Base-by-base conservation (phyloP, 2,888 invertebrate species). In the Molanna angustata region DNA sequence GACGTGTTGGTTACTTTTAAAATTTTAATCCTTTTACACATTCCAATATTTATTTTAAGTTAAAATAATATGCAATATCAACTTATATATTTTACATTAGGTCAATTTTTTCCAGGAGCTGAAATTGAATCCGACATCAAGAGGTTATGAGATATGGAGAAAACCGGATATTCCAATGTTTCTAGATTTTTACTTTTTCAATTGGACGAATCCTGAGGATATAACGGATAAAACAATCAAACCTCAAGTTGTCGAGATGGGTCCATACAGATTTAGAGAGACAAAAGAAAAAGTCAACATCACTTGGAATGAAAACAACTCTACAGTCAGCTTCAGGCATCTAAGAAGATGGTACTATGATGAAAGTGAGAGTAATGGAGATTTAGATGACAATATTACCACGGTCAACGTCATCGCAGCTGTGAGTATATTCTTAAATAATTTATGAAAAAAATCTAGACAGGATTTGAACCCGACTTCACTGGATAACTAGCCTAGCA, bases 181-280 rank as follows among this genome's bases (percentile, higher is more conserved):
- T 63, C 70, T 89, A 61, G 84, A 88, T 61, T 74, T 90, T 52
- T 86, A 83, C 64, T 75, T 88, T 60, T 89, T 82, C 69, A 90
- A 90, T 68, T 90, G 90, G 90, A 89, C 89, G 3, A 90, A 90
- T 69, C 80, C 88, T 0, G 78, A 84, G 11, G 79, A 82, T 44
- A 78, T 83, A 27, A 76, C 78, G 2, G 79, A 80, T 16, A 73
- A 73, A 49, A 73, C 70, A 4, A 67, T 66, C 1, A 84, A 83
- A 59, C 83, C 83, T 0, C 73, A 69, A 39, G 69, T 84, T 21
- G 65, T 72, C 49, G 68, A 80, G 64, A 62, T 80, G 43, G 86
- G 86, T 11, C 86, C 86, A 0, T 85, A 85, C 66, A 73, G 80
- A 1, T 87, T 78, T 65, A 79, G 74, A 0, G 89, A 90, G 66